Conservation (phyloP, 1,140 invertebrate species). For the Platorchestia sp. region DNA sequence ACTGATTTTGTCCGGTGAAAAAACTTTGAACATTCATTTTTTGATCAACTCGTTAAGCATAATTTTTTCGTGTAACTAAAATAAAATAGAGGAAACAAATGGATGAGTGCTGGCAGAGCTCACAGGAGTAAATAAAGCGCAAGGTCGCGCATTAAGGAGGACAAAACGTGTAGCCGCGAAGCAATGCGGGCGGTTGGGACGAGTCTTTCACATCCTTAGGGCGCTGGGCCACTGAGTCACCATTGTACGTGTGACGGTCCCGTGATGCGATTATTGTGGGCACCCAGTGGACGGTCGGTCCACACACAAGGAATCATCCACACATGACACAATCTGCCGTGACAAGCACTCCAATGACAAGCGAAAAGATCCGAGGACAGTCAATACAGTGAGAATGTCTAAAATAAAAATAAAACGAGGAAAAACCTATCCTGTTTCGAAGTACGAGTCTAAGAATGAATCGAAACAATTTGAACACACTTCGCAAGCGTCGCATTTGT, state of each 20-base stretch:
- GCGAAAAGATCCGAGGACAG: neutral
- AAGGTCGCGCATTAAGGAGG: neutral
- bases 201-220: neutral
- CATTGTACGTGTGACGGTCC: conserved; percentile 5
- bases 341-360: neutral
- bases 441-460: neutral
- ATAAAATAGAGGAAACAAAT: neutral
- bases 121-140: neutral
- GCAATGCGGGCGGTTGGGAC: conserved; percentile 3
- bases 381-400: neutral
- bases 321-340: neutral
- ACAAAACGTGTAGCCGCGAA: neutral
- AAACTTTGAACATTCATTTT: neutral
- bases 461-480: no score
- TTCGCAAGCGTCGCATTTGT: no score
- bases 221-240: neutral
- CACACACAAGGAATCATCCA: neutral
- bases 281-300: neutral
- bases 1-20: neutral
- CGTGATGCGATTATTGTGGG: conserved; percentile 6
- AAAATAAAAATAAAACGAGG: neutral
- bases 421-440: neutral
- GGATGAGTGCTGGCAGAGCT: neutral
- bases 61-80: neutral
- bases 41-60: neutral